Base-by-base conservation (phyloP, 1,140 invertebrate genomes). In the Reticulitermes speratus region DNA sequence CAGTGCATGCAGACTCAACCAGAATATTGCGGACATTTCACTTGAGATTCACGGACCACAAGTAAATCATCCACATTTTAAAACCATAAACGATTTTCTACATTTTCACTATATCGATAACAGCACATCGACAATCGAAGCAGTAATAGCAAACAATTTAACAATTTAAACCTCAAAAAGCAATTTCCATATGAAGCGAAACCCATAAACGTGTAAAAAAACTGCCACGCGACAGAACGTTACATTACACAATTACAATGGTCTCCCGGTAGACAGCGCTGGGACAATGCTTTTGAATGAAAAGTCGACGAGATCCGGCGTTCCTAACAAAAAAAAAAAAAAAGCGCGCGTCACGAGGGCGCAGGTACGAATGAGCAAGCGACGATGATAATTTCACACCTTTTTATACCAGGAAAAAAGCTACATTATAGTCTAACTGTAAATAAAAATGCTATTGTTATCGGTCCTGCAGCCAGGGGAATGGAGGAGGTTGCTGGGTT, bases 381-480 rank as follows among this genome's bases (percentile, higher is more conserved):
- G 65, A 75, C 65, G n/a, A 75, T 25, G 65, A 75, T 75, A 75
- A 75, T 75, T 75, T 75, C 65, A 75, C 65, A 75, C 65, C 65
- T 75, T 75, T 75, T 75, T 75, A 75, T 75, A 75, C 25, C 65
- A 75, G 65, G n/a, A 75, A 75, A 75, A 30, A 75, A 75, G 65
- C 65, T n/a, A 75, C 65, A 75, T 75, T 75, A 75, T 75, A 75
- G 65, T 75, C 65, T 30, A 75, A 75, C 65, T 75, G 65, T 75
- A 75, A 75, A 75, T 75, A 75, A 75, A 75, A 75, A 75, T 75
- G 65, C 65, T 30, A 30, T 75, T 75, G 65, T 30, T 30, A 75
- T 75, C 65, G 8, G 11, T 75, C 25, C 65, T 16, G n/a, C 25
- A n/a, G 65, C 25, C 7, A 75, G 65, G 65, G 65, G 65, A 75